Evolutionary conservation across 2,113 vertebrate genomes (phyloP).

Genomic region (Megaptera novaeangliae): DNA sequence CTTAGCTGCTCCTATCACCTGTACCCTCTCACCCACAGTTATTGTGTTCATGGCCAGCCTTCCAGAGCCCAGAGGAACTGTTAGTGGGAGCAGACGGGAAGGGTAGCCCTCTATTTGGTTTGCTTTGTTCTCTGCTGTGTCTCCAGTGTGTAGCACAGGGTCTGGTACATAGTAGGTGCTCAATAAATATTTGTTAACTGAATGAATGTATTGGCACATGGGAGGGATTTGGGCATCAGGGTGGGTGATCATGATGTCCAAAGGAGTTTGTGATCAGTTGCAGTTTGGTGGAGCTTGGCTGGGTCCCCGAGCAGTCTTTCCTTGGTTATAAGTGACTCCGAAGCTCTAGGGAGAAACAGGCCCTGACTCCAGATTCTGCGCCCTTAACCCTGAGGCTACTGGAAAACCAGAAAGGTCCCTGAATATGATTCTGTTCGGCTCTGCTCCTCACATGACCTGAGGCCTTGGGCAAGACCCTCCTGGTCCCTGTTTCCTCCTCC

Average conservation of each 20-base stretch:
- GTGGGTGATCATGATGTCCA: background rate
- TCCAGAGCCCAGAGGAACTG: background rate
- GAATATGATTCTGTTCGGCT: background rate
- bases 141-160: background rate
- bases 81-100: background rate
- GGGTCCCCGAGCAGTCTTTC: background rate
- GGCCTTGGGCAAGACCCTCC: background rate
- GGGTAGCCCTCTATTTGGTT: background rate
- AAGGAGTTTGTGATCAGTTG: background rate
- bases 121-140: background rate
- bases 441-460: too few species aligned
- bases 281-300: background rate
- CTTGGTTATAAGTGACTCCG: background rate
- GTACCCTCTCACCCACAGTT: background rate
- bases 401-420: background rate
- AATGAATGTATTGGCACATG: background rate
- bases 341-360: background rate
- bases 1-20: background rate
- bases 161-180: background rate
- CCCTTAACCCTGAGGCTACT: background rate
- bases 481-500: background rate
- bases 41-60: background rate
- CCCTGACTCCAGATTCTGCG: background rate
- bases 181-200: background rate
- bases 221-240: background rate